Evolutionary conservation across 2,113 vertebrate genomes (phyloP), one percentile per base, ranked within the genome.

Genomic region (Prunella himalayana): DNA sequence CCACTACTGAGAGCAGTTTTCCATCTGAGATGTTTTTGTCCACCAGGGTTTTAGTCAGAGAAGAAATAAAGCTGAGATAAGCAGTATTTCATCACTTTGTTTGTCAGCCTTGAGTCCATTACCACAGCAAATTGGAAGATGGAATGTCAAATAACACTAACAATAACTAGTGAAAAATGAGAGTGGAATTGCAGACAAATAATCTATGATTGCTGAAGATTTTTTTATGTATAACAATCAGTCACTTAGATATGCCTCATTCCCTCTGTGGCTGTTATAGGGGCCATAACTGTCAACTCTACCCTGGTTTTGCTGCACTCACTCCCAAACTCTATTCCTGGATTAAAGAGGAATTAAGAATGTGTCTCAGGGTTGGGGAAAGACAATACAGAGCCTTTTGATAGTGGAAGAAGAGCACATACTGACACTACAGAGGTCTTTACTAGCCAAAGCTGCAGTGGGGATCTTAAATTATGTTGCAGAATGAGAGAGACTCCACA

Each of bases 81-180:
- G 95, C 84, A 90, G 69, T 94, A 96, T 96, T 96, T 97, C 95
- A 97, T 97, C 91, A 88, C 90, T 96, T 86, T 83, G n/a, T 95
- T 94, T 96, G 95, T 92, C 97, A 96, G 81, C 54, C 44, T 86
- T 28, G 94, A 97, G 95, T 96, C 96, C 94, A 97, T 97, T 96
- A 96, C 77, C 19, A 72, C 86, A 81, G 84, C 60, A 97, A 95
- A 97, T 81, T 94, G 93, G 91, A 97, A 96, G 94, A 97, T 76
- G 49, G 92, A 95, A 95, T 96, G 96, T 96, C 96, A 96, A 96
- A 94, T 90, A 94, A 92, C 53, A 65, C 85, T 56, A 94, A 95
- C 86, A 95, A 95, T 94, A 95, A 75, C 94, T 80, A 77, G 69
- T 94, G 82, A 95, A 95, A 97, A 96, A 97, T 94, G 92, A 92